A percentile compares a stretch with the other conserved stretches of the same genome.
These are phyloP conservation scores for Epistrophe eligans DNA, from an alignment of 2,888 invertebrate species.

Conservation along the genomic window DNA sequence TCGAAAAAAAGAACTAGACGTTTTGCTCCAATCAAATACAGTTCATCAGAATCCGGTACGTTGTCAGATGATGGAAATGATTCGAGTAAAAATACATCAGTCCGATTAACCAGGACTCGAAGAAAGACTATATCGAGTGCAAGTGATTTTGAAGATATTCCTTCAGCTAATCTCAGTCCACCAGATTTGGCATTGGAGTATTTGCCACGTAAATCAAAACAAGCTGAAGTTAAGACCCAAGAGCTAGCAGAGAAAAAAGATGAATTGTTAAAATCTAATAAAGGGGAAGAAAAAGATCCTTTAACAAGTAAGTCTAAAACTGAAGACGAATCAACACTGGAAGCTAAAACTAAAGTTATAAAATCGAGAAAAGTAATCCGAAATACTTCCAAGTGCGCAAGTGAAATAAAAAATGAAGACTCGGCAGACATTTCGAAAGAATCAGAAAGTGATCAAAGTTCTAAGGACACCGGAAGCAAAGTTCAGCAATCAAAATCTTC, in stretches of 20 bases:
- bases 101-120: slow-evolving; percentile 48
- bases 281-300: neutral
- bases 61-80: slow-evolving; percentile 48
- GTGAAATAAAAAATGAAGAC: neutral
- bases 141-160: slow-evolving; percentile 31
- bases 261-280: neutral
- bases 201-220: slow-evolving; percentile 13
- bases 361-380: neutral
- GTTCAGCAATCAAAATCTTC: neutral
- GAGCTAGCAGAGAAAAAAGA: neutral
- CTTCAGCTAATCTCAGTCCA: neutral
- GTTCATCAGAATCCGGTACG: slow-evolving; percentile 36
- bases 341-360: neutral
- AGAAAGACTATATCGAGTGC: slow-evolving; percentile 61
- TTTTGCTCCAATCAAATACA: slow-evolving; percentile 48
- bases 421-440: neutral
- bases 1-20: slow-evolving; percentile 39
- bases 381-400: neutral
- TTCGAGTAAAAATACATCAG: neutral
- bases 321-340: neutral
- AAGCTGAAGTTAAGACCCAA: neutral
- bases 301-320: neutral
- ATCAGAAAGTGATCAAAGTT: neutral
- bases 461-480: neutral
- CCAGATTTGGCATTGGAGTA: slow-evolving; percentile 31